Conservation (phyloP, 2,797 vertebrate genomes). For the Etheostoma perlongum region DNA sequence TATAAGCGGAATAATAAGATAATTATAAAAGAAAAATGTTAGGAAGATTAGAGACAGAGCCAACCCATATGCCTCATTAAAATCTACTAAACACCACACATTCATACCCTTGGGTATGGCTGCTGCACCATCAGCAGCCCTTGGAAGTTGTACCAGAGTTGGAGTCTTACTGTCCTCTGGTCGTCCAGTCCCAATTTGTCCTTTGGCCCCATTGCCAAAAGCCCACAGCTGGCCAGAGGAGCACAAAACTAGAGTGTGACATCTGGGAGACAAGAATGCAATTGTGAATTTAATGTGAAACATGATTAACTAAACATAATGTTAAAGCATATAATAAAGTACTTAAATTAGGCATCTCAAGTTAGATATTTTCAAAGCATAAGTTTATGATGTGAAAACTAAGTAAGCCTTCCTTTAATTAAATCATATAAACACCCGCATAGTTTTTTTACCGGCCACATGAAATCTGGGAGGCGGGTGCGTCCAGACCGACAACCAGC, state of each 20-base stretch:
- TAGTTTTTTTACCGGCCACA: slow-evolving; percentile 87
- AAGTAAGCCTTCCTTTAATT: background rate
- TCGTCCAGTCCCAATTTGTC: slow-evolving; percentile 77
- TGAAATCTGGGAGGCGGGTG: slow-evolving; percentile 82
- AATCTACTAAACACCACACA: background rate
- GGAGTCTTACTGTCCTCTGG: slow-evolving; percentile 76
- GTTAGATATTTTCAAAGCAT: background rate
- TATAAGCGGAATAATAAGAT: no score
- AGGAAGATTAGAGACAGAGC: no score
- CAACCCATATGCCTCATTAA: no score
- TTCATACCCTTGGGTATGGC: slow-evolving; percentile 52
- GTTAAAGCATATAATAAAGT: background rate
- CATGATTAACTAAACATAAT: background rate
- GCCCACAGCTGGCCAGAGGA: slow-evolving; percentile 85
- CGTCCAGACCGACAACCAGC: slow-evolving; percentile 81
- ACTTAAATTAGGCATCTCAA: background rate
- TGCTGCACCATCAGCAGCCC: slow-evolving; percentile 40
- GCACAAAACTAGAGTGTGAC: slow-evolving; percentile 86
- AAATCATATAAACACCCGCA: background rate
- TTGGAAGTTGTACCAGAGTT: slow-evolving; percentile 74
- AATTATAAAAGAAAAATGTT: no score
- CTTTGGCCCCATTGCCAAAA: slow-evolving; percentile 85
- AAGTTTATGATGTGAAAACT: background rate
- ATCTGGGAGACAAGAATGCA: slow-evolving; percentile 70
- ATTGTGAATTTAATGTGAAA: background rate